These are phyloP conservation scores for Fulica atra DNA, from an alignment of 2,113 vertebrate genomes.

Conservation along the genomic window DNA sequence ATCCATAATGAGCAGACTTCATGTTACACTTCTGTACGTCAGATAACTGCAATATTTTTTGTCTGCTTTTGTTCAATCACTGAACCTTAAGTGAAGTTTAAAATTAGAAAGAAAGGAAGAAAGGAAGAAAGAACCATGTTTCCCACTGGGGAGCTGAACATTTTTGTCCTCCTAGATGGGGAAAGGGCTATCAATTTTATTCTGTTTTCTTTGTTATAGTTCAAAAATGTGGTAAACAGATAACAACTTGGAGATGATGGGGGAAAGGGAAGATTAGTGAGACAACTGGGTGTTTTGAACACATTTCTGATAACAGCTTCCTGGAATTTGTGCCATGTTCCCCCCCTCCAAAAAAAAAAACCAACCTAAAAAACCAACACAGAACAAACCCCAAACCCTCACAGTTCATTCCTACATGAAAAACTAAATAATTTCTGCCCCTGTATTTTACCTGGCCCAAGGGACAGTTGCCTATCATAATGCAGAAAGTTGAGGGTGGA, in stretches of 20 bases:
- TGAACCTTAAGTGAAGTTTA: conserved; percentile 57
- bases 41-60: conserved; percentile 69
- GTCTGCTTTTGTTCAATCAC: conserved; percentile 72
- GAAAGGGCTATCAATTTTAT: background rate
- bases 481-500: background rate
- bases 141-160: background rate
- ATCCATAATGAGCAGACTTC: conserved; percentile 76
- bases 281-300: background rate
- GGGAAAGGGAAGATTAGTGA: background rate
- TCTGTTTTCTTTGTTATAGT: conserved; percentile 6
- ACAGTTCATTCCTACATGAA: background rate
- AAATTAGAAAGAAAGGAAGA: conserved; percentile 37
- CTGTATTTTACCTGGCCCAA: background rate
- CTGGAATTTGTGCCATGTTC: background rate
- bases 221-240: conserved; percentile 6
- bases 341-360: background rate
- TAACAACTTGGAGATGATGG: background rate
- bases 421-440: background rate
- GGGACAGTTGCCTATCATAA: background rate
- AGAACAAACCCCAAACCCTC: background rate
- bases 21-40: conserved; percentile 76
- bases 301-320: background rate
- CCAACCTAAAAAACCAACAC: too few relatives aligned
- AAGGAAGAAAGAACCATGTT: background rate
- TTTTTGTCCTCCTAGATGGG: background rate